Conservation (phyloP, 2,888 invertebrate genomes). For the Lithophane ornitopus region DNA sequence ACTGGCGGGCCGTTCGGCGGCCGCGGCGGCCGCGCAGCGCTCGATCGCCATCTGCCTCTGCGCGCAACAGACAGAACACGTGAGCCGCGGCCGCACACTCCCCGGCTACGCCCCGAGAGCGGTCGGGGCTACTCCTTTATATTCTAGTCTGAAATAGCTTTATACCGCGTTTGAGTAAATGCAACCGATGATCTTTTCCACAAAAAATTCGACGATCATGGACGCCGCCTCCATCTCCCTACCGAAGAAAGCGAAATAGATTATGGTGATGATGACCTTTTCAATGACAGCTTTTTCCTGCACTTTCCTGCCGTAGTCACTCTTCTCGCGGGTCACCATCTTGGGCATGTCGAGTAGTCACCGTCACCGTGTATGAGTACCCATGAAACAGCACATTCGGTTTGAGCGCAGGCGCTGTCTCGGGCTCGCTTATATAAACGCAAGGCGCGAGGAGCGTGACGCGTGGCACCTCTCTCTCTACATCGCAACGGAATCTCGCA, state of each 20-base stretch:
- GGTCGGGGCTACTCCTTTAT: neutral
- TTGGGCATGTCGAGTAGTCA: constrained; percentile 72
- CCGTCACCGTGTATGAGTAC: constrained; percentile 67
- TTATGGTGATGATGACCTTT: constrained; percentile 74
- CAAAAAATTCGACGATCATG: constrained; percentile 36
- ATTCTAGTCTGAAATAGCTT: constrained; percentile 19
- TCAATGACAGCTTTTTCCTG: constrained; percentile 79
- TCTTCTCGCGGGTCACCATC: constrained; percentile 78
- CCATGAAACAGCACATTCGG: constrained; percentile 64
- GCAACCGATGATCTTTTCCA: constrained; percentile 35
- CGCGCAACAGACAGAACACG: constrained; percentile 43
- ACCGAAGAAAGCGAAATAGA: constrained; percentile 46
- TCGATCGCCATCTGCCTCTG: constrained; percentile 87
- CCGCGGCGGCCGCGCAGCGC: constrained; percentile 63
- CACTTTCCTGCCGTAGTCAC: constrained; percentile 79
- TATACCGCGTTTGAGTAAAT: constrained; percentile 47
- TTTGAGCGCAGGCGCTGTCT: constrained; percentile 57
- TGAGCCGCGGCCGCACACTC: constrained; percentile 8
- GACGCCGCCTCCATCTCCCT: constrained; percentile 47
- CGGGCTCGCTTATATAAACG: constrained; percentile 66
- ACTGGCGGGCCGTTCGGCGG: constrained; percentile 53
- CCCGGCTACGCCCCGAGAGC: neutral
- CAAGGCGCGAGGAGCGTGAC: constrained; percentile 64
- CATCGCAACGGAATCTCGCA: constrained; percentile 51
- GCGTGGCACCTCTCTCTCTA: constrained; percentile 26